Evolutionary conservation across 2,888 invertebrate genomes (phyloP).

Genomic region (Scelioninae gen. 1): DNA sequence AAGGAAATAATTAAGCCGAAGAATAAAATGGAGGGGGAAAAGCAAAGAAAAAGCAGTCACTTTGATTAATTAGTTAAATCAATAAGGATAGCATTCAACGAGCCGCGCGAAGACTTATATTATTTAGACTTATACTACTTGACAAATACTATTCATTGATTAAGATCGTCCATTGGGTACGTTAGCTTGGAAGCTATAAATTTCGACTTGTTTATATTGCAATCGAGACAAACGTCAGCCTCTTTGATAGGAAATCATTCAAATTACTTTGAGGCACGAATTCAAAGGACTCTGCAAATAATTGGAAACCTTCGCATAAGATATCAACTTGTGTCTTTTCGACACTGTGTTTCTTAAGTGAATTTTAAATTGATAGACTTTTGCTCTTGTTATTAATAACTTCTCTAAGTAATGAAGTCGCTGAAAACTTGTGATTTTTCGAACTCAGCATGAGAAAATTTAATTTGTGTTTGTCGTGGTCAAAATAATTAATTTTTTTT

Average conservation of each 20-base stretch:
- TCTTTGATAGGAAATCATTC: constrained; percentile 13
- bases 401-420: not conserved
- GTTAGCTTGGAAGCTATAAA: constrained; percentile 31
- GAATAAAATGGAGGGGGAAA: not conserved
- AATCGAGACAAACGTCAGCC: constrained; percentile 12
- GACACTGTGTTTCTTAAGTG: not conserved
- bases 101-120: constrained; percentile 8
- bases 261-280: constrained; percentile 4
- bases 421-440: not conserved
- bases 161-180: constrained; percentile 17
- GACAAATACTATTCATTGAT: constrained; percentile 48
- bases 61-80: constrained; percentile 40
- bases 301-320: constrained; percentile 1
- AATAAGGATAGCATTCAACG: constrained; percentile 29
- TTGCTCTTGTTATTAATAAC: not conserved
- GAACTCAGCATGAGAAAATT: no score
- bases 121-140: no score
- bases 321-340: constrained; percentile 1
- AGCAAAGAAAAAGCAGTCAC: constrained; percentile 15
- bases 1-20: constrained; percentile 14
- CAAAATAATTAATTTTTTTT: no score
- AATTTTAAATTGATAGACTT: not conserved
- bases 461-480: no score
- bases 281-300: constrained; percentile 7
- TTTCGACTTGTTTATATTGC: constrained; percentile 40